A percentile compares a stretch with the other conserved stretches of the same genome.
Conservation (phyloP, 2,797 vertebrate genomes). For the Eulemur albifrons region DNA sequence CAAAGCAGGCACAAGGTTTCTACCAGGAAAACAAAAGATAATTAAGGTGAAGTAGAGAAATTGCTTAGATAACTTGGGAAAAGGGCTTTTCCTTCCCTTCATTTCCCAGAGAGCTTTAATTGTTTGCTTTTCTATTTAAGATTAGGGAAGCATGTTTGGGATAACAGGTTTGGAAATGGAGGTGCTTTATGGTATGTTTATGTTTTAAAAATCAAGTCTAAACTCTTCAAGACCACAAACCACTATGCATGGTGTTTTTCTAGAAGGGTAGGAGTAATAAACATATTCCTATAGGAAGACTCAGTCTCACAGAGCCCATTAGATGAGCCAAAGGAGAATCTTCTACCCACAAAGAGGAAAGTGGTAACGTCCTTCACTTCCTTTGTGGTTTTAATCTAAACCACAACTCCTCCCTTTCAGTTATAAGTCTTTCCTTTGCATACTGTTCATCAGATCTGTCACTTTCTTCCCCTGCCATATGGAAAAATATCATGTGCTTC, state of each 20-base stretch:
- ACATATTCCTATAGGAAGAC: constrained; percentile 74
- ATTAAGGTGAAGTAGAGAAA: neutral
- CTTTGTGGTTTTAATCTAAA: constrained; percentile 85
- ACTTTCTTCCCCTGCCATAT: constrained; percentile 43
- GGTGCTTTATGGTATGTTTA: neutral
- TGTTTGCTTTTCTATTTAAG: constrained; percentile 32
- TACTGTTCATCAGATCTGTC: constrained; percentile 73
- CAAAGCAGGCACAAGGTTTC: neutral
- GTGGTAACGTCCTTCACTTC: constrained; percentile 83
- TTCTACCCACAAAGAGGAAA: constrained; percentile 85
- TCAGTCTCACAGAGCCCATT: constrained; percentile 65
- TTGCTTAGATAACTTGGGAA: neutral
- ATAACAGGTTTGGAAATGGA: constrained; percentile 12
- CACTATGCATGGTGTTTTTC: constrained; percentile 60
- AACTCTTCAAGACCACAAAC: constrained; percentile 71
- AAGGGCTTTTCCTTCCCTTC: neutral
- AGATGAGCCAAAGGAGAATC: constrained; percentile 81
- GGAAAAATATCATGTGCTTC: constrained; percentile 5
- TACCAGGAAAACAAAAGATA: neutral
- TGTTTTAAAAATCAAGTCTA: constrained; percentile 58
- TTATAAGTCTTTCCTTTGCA: constrained; percentile 77
- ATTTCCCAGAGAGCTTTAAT: neutral
- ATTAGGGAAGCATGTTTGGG: neutral
- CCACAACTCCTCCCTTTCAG: constrained; percentile 84
- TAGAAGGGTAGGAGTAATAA: constrained; percentile 58